phyloP scores from a whole-genome alignment of 2,888 invertebrate genomes.

The Apamea crenata region DNA sequence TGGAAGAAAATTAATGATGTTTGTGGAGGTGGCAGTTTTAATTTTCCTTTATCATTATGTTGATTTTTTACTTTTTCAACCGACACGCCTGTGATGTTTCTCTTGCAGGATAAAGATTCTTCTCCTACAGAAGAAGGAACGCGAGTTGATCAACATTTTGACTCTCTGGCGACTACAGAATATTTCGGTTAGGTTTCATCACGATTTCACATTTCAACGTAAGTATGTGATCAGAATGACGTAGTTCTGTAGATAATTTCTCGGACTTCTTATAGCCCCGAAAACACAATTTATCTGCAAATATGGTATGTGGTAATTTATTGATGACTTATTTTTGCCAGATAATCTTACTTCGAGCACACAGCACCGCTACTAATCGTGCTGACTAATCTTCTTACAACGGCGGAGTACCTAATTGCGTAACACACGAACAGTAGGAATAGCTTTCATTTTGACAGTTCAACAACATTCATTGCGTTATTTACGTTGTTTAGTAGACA shows the following conservation, averaged over 20 bases:
- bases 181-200: not conserved
- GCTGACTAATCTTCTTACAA: not conserved
- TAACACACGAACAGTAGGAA: too few species aligned
- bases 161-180: not conserved
- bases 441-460: too few species aligned
- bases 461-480: too few species aligned
- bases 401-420: too few species aligned
- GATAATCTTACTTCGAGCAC: not conserved
- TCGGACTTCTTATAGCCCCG: not conserved
- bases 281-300: not conserved
- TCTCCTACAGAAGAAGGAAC: not conserved
- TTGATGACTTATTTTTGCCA: not conserved
- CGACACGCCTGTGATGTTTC: not conserved
- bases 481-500: too few species aligned
- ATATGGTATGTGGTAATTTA: not conserved
- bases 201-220: not conserved
- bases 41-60: not conserved
- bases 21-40: slow-evolving; percentile 65
- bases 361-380: not conserved
- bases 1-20: slow-evolving; percentile 60
- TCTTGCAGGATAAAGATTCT: not conserved
- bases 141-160: not conserved
- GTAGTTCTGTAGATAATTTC: not conserved
- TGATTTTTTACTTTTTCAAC: not conserved
- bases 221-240: not conserved